Evolutionary conservation across 2,113 vertebrate species (phyloP).

Genomic region (Conger conger): DNA sequence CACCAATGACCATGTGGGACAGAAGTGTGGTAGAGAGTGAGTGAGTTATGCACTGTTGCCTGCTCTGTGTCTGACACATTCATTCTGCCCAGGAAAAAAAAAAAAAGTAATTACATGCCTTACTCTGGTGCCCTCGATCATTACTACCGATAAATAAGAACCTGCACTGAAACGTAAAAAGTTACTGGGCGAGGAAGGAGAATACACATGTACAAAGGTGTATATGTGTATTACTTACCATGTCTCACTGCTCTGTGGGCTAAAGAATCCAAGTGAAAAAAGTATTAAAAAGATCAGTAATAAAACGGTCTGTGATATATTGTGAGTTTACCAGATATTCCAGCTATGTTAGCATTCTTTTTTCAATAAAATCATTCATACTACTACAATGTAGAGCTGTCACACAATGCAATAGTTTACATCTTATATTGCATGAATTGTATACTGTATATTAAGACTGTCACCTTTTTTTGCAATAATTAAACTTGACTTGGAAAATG

Average conservation of each 20-base stretch:
- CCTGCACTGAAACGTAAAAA: constrained; percentile 38
- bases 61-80: constrained; percentile 36
- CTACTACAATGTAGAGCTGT: background rate
- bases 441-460: no score
- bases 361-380: background rate
- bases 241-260: constrained; percentile 70
- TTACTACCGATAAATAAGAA: constrained; percentile 42
- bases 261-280: constrained; percentile 65
- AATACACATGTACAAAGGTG: constrained; percentile 4
- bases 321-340: background rate
- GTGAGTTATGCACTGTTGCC: background rate
- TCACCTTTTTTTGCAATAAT: no score
- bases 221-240: constrained; percentile 61
- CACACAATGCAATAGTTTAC: background rate
- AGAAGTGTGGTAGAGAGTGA: constrained; percentile 11
- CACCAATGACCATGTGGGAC: constrained; percentile 21
- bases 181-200: constrained; percentile 12
- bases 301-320: background rate
- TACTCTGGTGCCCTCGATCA: constrained; percentile 40
- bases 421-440: background rate
- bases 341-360: background rate
- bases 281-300: constrained; percentile 60
- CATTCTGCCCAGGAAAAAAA: constrained; percentile 43
- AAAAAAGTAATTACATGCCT: constrained; percentile 44
- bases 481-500: no score